Percentiles rank a stretch among this genome's conserved stretches.
Evolutionary conservation across 2,797 vertebrate species (phyloP).

Genomic region (Lepus oiostolus): DNA sequence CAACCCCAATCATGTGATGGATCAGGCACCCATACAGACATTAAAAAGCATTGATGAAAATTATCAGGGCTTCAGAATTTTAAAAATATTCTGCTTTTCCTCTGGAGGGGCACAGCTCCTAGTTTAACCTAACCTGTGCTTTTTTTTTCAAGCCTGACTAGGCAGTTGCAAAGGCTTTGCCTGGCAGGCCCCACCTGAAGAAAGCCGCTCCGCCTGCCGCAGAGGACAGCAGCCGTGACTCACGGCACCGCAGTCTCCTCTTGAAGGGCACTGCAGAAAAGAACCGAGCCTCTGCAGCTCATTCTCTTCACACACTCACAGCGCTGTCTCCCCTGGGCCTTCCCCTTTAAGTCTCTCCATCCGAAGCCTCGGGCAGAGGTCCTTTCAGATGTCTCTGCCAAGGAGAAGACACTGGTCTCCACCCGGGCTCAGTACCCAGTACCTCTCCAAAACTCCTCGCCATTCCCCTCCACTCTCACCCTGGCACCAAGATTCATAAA

Average conservation of each 20-base stretch:
- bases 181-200: neutral
- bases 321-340: neutral
- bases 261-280: neutral
- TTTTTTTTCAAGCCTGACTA: neutral
- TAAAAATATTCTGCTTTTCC: neutral
- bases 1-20: neutral
- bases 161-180: neutral
- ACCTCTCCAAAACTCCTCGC: neutral
- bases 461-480: neutral
- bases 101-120: neutral
- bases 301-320: neutral
- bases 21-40: neutral
- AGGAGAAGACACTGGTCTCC: neutral
- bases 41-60: neutral
- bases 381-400: neutral
- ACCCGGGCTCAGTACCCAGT: neutral
- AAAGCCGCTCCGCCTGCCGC: neutral
- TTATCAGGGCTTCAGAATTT: conserved; percentile 17
- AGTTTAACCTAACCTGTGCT: neutral
- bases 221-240: neutral
- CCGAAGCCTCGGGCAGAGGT: neutral
- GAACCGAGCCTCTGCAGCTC: neutral
- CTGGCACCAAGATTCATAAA: neutral
- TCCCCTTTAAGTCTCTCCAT: neutral
- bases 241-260: neutral